Evolutionary conservation across 2,888 invertebrate genomes (phyloP), one percentile per base, ranked within the genome.

Genomic region (Caenorhabditis uteleia): DNA sequence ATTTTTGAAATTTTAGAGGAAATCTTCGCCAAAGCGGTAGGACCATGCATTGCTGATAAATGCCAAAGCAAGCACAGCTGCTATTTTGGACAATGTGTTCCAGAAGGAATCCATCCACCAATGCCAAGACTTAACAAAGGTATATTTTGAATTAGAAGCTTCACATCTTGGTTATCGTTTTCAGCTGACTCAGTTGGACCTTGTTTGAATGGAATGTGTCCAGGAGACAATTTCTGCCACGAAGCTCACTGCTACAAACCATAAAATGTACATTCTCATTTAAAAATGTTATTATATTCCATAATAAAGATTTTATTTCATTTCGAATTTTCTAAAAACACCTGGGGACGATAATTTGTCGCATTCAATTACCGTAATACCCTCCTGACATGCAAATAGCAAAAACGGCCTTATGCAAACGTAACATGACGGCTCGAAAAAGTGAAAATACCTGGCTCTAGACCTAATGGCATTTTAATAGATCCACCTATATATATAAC

Each of bases 11-110:
- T 58, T 59, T 27, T 36, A 62, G 59, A 70, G 34, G 62, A 55
- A 25, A 67, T 74, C n/a, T 74, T 74, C 48, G 46, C 61, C 27
- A 43, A 56, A 7, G 74, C 74, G 18, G 68, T 69, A 8, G 74
- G 74, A 43, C 74, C 74, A 33, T 74, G 74, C 44, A 69, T 74
- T 29, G 55, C 55, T 27, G 74, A 71, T 36, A 43, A 55, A 18
- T 74, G 74, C 39, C 74, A 69, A 16, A 21, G 51, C 2, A 57
- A 44, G 14, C 62, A 70, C 45, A 56, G 59, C 8, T 74, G 74
- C 49, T 74, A 67, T 46, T 74, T 54, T 38, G 74, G 67, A 12
- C 67, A 74, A 49, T 74, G 74, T 49, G 56, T 74, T 25, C 70
- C 74, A 29, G 58, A 54, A 8, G 67, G 64, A 14, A 57, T 65